Evolutionary conservation across 2,888 invertebrate genomes (phyloP), one percentile per base, ranked within the genome.

Genomic region (Thymelicus lineola): DNA sequence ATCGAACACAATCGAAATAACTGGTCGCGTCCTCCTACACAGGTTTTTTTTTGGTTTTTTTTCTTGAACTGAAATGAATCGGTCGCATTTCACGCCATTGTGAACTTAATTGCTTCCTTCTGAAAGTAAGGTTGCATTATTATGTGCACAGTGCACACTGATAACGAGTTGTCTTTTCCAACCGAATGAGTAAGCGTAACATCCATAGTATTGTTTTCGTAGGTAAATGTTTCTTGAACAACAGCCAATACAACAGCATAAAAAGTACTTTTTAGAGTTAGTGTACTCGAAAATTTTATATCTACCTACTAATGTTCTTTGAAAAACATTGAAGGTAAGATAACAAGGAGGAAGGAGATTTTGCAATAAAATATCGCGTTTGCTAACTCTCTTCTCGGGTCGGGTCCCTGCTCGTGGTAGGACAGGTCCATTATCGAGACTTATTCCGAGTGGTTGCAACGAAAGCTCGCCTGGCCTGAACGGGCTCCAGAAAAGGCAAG

Each of bases 11-110:
- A 77, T 83, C 70, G 77, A 79, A 77, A 76, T 79, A 79, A 78
- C 80, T 60, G 75, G 75, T 72, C 79, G 81, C 77, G 82, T 82
- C 87, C 86, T 79, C 90, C 90, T 84, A 90, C 90, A 81, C 81
- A n/a, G 74, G 85, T 88, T 89, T 87, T 87, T n/a, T 88, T 72
- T 64, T 35, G 35, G 14, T 71, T 73, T 66, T 62, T 66, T 57
- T 70, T 61, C 64, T 9, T 14, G 20, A n/a, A 57, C 38, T 57
- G 15, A 61, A 67, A 68, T 62, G 14, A 20, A 53, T 67, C 45
- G 14, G 28, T 64, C 57, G 36, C 17, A 65, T 57, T 57, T 71
- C 57, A 28, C 9, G 57, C 67, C 50, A 66, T 58, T 73, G 61
- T 70, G 67, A 66, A 67, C 69, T 58, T 71, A 72, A 72, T 71